Conservation (phyloP, 1,140 invertebrate species). For the Gonatopus flavifemur region DNA sequence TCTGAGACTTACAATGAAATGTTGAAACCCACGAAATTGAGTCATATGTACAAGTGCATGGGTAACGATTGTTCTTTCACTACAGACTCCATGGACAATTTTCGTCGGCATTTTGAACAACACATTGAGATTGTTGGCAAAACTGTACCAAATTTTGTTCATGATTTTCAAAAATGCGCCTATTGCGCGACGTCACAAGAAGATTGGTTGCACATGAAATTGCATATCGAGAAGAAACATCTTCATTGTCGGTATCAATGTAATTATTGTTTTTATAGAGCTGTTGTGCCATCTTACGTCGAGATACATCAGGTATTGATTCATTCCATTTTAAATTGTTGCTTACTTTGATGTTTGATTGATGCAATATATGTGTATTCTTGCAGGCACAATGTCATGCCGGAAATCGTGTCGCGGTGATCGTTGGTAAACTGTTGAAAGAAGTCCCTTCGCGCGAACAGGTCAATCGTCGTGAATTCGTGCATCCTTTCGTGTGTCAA, state of each 20-base stretch:
- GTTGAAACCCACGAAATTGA: conserved; percentile 42
- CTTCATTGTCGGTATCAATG: conserved; percentile 61
- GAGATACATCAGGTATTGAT: conserved; percentile 57
- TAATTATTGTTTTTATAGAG: conserved; percentile 64
- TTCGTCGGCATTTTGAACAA: conserved; percentile 50
- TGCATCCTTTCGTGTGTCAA: conserved; percentile 47
- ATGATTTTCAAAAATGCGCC: conserved; percentile 52
- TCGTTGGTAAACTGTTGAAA: conserved; percentile 18
- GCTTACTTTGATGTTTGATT: neutral
- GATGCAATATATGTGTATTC: neutral
- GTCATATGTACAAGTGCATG: conserved; percentile 65
- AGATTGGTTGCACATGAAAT: conserved; percentile 29
- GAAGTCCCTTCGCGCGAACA: conserved; percentile 22
- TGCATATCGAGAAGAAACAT: conserved; percentile 57
- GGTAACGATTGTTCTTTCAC: conserved; percentile 56
- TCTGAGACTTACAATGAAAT: conserved; percentile 39
- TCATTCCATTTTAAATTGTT: neutral
- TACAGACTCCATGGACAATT: conserved; percentile 44
- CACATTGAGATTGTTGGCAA: conserved; percentile 35
- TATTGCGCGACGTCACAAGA: conserved; percentile 46
- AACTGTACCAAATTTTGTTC: too few species aligned
- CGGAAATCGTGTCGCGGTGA: conserved; percentile 9
- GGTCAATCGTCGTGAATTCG: conserved; percentile 31
- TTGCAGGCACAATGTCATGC: conserved; percentile 20
- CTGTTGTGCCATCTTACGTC: conserved; percentile 57